These are phyloP conservation scores for Polypedilum vanderplanki DNA, from an alignment of 1,140 invertebrate species.

Conservation along the genomic window DNA sequence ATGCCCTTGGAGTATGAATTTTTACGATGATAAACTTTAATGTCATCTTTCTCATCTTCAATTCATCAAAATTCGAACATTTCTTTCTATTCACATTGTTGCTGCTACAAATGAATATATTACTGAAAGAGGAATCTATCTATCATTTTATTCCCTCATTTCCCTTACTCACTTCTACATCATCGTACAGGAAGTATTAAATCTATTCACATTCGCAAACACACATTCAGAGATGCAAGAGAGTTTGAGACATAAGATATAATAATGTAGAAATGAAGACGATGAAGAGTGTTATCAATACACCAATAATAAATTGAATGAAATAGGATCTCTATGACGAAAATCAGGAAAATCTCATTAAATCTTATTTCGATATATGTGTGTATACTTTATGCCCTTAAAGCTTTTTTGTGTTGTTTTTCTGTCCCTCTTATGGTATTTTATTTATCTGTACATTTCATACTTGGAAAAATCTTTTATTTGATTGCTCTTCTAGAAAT, in stretches of 20 bases:
- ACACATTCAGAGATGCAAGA: no score
- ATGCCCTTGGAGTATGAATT: not conserved
- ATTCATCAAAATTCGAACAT: not conserved
- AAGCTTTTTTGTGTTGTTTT: no score
- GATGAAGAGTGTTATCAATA: slow-evolving; percentile 18
- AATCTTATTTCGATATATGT: slow-evolving; percentile 25
- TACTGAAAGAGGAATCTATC: not conserved
- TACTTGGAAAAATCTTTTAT: no score
- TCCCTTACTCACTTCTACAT: not conserved
- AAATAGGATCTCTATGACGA: slow-evolving; percentile 22
- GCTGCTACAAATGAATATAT: not conserved
- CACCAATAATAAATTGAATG: slow-evolving; percentile 27
- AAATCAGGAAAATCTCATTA: slow-evolving; percentile 28
- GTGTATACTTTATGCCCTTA: not conserved
- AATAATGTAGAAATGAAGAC: not conserved
- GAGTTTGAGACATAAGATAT: no score
- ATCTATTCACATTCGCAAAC: not conserved
- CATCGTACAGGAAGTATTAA: not conserved
- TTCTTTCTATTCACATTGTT: not conserved
- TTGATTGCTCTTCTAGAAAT: no score
- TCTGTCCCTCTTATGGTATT: no score
- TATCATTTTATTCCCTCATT: not conserved
- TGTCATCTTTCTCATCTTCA: not conserved
- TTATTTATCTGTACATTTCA: no score
- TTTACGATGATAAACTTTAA: slow-evolving; percentile 10